These are phyloP conservation scores for Aleiodes alternator DNA, from an alignment of 2,888 invertebrate genomes.

Conservation along the genomic window DNA sequence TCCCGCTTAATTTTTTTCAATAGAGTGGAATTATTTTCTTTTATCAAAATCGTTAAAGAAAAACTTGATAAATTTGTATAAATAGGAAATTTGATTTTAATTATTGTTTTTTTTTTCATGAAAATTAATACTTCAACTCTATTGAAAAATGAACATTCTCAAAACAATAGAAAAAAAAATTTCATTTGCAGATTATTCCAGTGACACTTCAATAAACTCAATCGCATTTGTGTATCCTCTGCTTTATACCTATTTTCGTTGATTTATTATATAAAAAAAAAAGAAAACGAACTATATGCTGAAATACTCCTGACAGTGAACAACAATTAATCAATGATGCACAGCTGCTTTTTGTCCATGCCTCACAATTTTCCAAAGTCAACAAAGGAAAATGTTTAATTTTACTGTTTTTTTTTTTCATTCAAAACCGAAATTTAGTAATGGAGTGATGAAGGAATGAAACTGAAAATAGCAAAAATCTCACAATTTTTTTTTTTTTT, in stretches of 20 bases:
- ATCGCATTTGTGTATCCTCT: slow-evolving; percentile 13
- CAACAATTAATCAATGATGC: slow-evolving; percentile 43
- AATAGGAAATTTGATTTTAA: too few species aligned
- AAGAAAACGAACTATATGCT: not conserved
- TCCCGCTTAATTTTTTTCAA: slow-evolving; percentile 10
- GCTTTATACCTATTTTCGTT: slow-evolving; percentile 14
- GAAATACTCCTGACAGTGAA: not conserved
- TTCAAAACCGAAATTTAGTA: slow-evolving; percentile 5
- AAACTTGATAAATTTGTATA: too few species aligned
- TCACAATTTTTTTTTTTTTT: not conserved
- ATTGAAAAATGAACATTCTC: not conserved
- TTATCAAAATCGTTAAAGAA: too few species aligned
- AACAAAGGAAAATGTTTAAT: slow-evolving; percentile 28
- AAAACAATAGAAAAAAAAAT: not conserved
- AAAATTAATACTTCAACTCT: not conserved
- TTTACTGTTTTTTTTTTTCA: not conserved
- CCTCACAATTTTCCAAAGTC: slow-evolving; percentile 54
- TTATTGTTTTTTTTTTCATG: not conserved
- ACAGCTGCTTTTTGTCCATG: slow-evolving; percentile 62
- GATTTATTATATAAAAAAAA: slow-evolving; percentile 1
- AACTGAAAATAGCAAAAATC: not conserved
- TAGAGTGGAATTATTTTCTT: not conserved
- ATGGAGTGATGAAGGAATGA: slow-evolving; percentile 1
- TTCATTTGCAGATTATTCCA: slow-evolving; percentile 23
- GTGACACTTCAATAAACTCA: slow-evolving; percentile 17